A percentile compares a stretch with the other conserved stretches of the same genome.
These are phyloP conservation scores for Capitulum mitella DNA, from an alignment of 2,888 invertebrate genomes.

Conservation along the genomic window DNA sequence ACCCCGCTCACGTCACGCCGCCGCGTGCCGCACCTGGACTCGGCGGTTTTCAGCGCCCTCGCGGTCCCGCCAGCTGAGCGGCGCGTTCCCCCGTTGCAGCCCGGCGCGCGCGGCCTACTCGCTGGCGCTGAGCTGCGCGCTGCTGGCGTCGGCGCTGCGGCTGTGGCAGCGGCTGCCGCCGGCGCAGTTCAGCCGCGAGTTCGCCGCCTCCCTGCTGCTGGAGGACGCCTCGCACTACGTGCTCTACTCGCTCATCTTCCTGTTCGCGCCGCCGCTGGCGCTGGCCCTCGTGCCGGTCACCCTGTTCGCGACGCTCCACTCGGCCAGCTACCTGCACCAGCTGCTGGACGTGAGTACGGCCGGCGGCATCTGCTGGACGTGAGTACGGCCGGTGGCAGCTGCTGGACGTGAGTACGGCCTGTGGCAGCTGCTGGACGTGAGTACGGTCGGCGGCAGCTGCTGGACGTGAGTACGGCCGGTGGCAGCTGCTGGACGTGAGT, in stretches of 20 bases:
- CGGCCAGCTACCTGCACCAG: slow-evolving; percentile 81
- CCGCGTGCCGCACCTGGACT: too few species aligned
- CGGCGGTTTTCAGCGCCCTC: too few species aligned
- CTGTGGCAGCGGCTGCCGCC: slow-evolving; percentile 87
- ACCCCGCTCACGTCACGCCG: too few species aligned
- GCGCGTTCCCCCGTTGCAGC: slow-evolving; percentile 22
- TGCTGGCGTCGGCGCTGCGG: slow-evolving; percentile 88
- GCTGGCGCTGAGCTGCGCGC: slow-evolving; percentile 84
- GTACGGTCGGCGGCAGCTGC: too few species aligned
- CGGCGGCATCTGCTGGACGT: too few species aligned
- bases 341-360: slow-evolving; percentile 90
- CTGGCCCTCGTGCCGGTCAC: slow-evolving; percentile 82
- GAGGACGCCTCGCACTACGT: slow-evolving; percentile 83
- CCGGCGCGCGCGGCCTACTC: slow-evolving; percentile 55
- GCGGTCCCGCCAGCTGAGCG: too few species aligned
- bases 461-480: too few species aligned
- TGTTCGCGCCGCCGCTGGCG: slow-evolving; percentile 63
- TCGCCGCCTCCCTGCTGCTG: slow-evolving; percentile 52
- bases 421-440: too few species aligned
- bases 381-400: too few species aligned
- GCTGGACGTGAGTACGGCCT: too few species aligned
- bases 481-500: too few species aligned
- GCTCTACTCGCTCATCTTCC: slow-evolving; percentile 88
- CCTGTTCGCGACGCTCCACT: slow-evolving; percentile 85
- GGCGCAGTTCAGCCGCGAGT: slow-evolving; percentile 73